Evolutionary conservation across 64 coral and sea anemone genomes (phyloP).

Genomic region (Dendronephthya gigantea): DNA sequence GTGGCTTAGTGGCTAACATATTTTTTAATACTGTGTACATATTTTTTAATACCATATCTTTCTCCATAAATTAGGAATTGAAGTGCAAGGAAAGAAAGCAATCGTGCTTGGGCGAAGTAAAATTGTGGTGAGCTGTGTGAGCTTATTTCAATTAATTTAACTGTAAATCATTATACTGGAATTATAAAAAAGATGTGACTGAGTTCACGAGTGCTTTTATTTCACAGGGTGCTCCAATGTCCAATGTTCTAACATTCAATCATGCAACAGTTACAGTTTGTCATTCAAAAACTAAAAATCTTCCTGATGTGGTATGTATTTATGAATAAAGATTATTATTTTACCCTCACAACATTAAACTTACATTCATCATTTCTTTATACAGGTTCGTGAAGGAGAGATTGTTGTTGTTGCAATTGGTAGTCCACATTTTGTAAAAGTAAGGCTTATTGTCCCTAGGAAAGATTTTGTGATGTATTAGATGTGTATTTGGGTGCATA

Average conservation of each 20-base stretch:
- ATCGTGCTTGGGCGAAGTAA: constrained; percentile 62
- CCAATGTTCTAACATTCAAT: constrained; percentile 89
- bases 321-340: not conserved
- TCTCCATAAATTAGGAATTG: constrained; percentile 37
- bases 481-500: not conserved
- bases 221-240: constrained; percentile 88
- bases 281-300: constrained; percentile 83
- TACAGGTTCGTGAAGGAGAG: constrained; percentile 73
- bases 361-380: not conserved
- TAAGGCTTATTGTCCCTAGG: not conserved
- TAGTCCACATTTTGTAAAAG: constrained; percentile 72
- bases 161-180: too few relatives aligned
- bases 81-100: constrained; percentile 76
- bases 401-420: constrained; percentile 98
- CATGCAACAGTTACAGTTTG: constrained; percentile 95
- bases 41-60: too few relatives aligned
- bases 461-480: not conserved
- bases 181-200: too few relatives aligned
- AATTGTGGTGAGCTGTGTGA: not conserved
- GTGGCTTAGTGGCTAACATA: too few relatives aligned
- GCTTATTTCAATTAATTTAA: too few relatives aligned
- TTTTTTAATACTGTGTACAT: too few relatives aligned
- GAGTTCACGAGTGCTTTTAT: too few relatives aligned
- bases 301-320: constrained; percentile 61
- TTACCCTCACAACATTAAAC: not conserved